Percentiles rank a stretch among this genome's conserved stretches.
phyloP scores from a whole-genome alignment of 2,113 vertebrate genomes.

The Engystomops pustulosus region DNA sequence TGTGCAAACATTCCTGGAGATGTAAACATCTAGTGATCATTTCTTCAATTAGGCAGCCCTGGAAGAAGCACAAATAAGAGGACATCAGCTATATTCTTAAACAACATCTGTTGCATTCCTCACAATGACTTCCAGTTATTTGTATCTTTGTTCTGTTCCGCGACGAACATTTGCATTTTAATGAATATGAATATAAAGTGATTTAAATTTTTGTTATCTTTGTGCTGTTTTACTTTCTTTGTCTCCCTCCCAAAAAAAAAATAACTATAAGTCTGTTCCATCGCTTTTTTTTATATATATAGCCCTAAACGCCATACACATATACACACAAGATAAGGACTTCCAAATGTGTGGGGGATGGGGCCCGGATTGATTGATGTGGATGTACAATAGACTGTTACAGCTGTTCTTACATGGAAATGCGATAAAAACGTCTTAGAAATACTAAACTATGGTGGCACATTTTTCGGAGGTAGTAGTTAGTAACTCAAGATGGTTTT shows the following conservation, averaged over 20 bases:
- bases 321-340: neutral
- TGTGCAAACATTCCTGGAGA: slow-evolving; percentile 13
- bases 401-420: neutral
- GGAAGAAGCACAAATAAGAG: slow-evolving; percentile 18
- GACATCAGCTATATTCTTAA: slow-evolving; percentile 38
- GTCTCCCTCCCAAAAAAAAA: slow-evolving; percentile 10
- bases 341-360: neutral
- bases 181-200: slow-evolving; percentile 41
- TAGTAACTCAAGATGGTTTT: neutral
- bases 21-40: slow-evolving; percentile 36
- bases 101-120: slow-evolving; percentile 46
- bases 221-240: slow-evolving; percentile 25
- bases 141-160: slow-evolving; percentile 41
- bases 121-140: slow-evolving; percentile 48
- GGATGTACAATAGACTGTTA: neutral
- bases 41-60: slow-evolving; percentile 36
- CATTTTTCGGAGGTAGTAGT: neutral
- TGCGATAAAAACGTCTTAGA: neutral
- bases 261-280: neutral
- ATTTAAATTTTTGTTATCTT: slow-evolving; percentile 47
- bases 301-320: neutral
- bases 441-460: neutral
- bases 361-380: neutral
- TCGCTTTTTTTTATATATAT: neutral
- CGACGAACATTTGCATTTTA: slow-evolving; percentile 44